Base-by-base conservation (phyloP, 2,888 invertebrate species). In the Caenorhabditis sulstoni region DNA sequence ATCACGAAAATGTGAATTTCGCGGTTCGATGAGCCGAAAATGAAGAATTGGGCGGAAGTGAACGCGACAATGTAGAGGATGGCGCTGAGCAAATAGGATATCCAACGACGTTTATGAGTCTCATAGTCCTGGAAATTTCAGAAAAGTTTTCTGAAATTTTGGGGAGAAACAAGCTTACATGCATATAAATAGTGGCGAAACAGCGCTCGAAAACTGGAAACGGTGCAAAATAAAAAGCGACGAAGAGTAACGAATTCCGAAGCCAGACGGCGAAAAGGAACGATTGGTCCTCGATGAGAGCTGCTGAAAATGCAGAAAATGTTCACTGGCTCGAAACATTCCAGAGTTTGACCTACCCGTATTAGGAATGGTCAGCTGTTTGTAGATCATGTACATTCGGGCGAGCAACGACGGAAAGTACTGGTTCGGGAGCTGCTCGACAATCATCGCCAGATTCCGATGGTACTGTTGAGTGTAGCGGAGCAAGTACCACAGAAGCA, bases 171-270 rank as follows among this genome's bases (percentile, higher is more conserved):
- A n/a, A n/a, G 55, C 59, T 50, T 20, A 81, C 81, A 20, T 79
- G 59, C 58, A 79, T 79, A 18, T 66, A 71, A 41, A 73, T 16
- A 11, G 83, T 83, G 8, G 83, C 83, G 35, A 79, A 71, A 45
- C 73, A 55, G n/a, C 83, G 22, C 41, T 83, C 83, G 11, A 83
- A 57, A 37, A 81, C 81, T 45, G 77, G 73, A 53, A 83, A 83
- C 11, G 79, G 70, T 2, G 83, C 81, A 35, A 81, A 83, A 57
- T 83, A 83, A 37, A 83, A 81, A 23, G 81, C 83, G 35, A 83
- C 76, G 55, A 83, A 83, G 18, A 73, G 65, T 12, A 83, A 57
- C 16, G 68, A 77, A 44, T 83, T 83, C 0, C 83, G 81, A 37
- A 81, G 59, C 70, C 70, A 76, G 22, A 64, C 50, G 5, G 76